Conservation (phyloP, 1,140 invertebrate species). For the Ostrea edulis region DNA sequence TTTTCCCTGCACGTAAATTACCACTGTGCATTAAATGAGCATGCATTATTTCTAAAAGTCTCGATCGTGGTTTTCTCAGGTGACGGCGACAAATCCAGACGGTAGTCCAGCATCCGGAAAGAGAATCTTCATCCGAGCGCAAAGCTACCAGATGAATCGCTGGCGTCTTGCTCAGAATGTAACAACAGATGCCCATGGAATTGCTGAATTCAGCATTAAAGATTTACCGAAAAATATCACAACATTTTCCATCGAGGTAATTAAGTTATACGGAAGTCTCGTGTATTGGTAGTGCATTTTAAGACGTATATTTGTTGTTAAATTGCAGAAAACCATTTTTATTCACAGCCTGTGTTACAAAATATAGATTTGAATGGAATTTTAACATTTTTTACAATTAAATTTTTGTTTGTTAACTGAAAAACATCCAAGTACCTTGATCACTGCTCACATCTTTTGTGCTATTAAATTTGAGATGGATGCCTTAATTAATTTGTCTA, state of each 20-base stretch:
- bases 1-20: too few relatives aligned
- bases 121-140: slow-evolving; percentile 66
- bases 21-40: not conserved
- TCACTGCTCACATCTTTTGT: too few relatives aligned
- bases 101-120: slow-evolving; percentile 72
- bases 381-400: not conserved
- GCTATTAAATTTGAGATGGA: too few relatives aligned
- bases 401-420: not conserved
- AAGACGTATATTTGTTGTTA: too few relatives aligned
- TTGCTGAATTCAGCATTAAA: slow-evolving; percentile 62
- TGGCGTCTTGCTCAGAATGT: slow-evolving; percentile 66
- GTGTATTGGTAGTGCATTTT: too few relatives aligned
- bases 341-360: not conserved
- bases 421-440: too few relatives aligned
- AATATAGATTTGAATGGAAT: not conserved
- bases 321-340: not conserved
- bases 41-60: not conserved
- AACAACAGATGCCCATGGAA: slow-evolving; percentile 72
- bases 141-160: slow-evolving; percentile 52
- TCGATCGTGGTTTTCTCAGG: slow-evolving; percentile 64
- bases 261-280: not conserved
- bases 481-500: too few relatives aligned
- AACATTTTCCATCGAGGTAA: slow-evolving; percentile 53
- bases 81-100: slow-evolving; percentile 73
- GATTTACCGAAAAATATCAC: slow-evolving; percentile 59